Evolutionary conservation across 1,140 invertebrate species (phyloP).

Genomic region (Arctopsyche grandis): DNA sequence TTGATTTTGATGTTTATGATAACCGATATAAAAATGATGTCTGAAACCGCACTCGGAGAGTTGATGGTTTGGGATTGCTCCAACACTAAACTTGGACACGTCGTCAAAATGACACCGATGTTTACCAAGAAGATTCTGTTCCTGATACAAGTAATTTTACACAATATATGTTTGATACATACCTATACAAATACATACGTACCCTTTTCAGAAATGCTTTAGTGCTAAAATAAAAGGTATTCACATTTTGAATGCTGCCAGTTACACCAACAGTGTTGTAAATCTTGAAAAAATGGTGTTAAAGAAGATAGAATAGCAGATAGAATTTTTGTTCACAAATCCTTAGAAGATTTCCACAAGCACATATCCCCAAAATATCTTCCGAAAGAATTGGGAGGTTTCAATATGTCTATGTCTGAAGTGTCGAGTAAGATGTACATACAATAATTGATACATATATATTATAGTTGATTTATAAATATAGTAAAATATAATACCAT

Average conservation of each 20-base stretch:
- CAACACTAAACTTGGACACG: neutral
- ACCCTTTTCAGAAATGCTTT: slow-evolving; percentile 44
- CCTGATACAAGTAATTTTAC: neutral
- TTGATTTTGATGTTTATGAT: neutral
- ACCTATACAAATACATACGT: too few relatives aligned
- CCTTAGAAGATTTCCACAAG: slow-evolving; percentile 33
- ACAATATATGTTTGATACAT: too few relatives aligned
- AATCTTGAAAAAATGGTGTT: neutral
- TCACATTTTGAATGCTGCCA: slow-evolving; percentile 30
- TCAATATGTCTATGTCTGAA: neutral
- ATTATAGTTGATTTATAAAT: neutral
- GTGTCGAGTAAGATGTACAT: slow-evolving; percentile 1
- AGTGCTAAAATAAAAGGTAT: slow-evolving; percentile 20
- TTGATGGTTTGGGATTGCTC: neutral
- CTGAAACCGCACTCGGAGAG: neutral
- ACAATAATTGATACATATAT: neutral
- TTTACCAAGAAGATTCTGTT: neutral
- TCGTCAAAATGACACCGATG: slow-evolving; percentile 15
- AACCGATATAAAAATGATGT: neutral
- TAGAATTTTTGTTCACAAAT: slow-evolving; percentile 29
- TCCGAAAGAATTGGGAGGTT: slow-evolving; percentile 39
- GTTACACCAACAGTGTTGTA: slow-evolving; percentile 13
- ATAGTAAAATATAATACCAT: neutral
- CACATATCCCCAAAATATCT: slow-evolving; percentile 17
- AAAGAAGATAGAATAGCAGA: slow-evolving; percentile 39